Evolutionary conservation across 2,888 invertebrate species (phyloP), one percentile per base, ranked within the genome.

Genomic region (Tenthredo notha): DNA sequence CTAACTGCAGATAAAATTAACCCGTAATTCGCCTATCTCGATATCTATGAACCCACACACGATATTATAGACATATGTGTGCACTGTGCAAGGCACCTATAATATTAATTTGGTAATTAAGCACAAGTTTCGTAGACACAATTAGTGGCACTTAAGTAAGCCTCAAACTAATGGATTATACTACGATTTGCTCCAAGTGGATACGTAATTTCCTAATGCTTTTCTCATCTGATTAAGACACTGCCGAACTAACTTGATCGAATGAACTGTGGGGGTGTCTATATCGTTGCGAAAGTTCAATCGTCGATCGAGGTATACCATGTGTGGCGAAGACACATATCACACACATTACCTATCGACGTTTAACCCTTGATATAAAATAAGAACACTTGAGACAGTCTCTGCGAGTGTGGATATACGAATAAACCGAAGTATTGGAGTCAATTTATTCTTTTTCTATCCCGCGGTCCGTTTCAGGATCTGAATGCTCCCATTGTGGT

Each of bases 361-460:
- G 33, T 67, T 67, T 33, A 67, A 33, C 67, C 67, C 67, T 67
- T 67, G 10, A 33, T 18, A 67, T 67, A 33, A 18, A 54, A 67
- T 67, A 33, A 67, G 33, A 67, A 61, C 10, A 25, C 25, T 61
- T 12, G 61, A 61, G 25, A 61, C 25, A 61, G 10, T 29, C 25
- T 12, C 61, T 61, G 12, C 4, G 10, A 25, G 61, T 25, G 10
- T 43, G 12, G n/a, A 21, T 43, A 12, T 43, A 43, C 21, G 21
- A 74, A 18, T 21, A 25, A 43, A 74, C 43, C n/a, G n/a, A 72
- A 18, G 40, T 72, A 72, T 72, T 40, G 40, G 21, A 21, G 40
- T 40, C 72, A 74, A 74, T 74, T 43, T 43, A 74, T 74, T 40
- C 43, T 74, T n/a, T 12, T 74, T 43, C 43, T 21, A 43, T 74